Evolutionary conservation across 2,113 vertebrate species (phyloP), one percentile per base, ranked within the genome.

Genomic region (Sphyrna mokarran): DNA sequence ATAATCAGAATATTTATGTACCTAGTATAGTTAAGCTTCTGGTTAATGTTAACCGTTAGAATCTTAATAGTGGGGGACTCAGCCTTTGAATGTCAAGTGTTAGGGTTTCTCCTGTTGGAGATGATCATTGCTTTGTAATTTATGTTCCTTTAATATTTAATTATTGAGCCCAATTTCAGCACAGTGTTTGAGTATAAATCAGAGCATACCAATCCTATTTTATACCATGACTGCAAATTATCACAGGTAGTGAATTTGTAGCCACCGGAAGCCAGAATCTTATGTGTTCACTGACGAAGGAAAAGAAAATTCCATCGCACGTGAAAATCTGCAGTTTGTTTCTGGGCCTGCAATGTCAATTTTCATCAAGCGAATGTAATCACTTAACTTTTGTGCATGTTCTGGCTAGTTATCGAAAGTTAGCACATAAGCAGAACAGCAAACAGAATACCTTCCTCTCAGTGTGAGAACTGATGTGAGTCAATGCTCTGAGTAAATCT

Each of bases 391-490:
- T 72, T 18, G 43, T 16, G 11, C 69, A 95, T 26, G 70, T 95
- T 95, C 26, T 69, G 11, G 69, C 93, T 95, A 95, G 72, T 95
- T 43, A 95, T 95, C 69, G 54, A 54, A 95, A 54, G 69, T 70
- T 69, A 95, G 29, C 69, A 95, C 69, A 43, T 54, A 68, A 48
- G 69, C 2, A 7, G 69, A 43, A 54, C 68, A 76, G 94, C 68
- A 95, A 95, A 95, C 69, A 76, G 69, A 95, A 76, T 95, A 70
- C 94, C 69, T 95, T 40, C 69, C 94, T 95, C 22, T 72, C 40
- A 72, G 23, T 43, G 40, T 13, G 20, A 76, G 69, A 70, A 76
- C 54, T 95, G 69, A 95, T 69, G 76, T 23, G 40, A 95, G 94
- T 69, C 68, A 43, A 54, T 40, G 29, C 69, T 54, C 69, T 70